A percentile compares a stretch with the other conserved stretches of the same genome.
These are phyloP conservation scores for Callitettix versicolor DNA, from an alignment of 1,140 invertebrate genomes.

Conservation along the genomic window DNA sequence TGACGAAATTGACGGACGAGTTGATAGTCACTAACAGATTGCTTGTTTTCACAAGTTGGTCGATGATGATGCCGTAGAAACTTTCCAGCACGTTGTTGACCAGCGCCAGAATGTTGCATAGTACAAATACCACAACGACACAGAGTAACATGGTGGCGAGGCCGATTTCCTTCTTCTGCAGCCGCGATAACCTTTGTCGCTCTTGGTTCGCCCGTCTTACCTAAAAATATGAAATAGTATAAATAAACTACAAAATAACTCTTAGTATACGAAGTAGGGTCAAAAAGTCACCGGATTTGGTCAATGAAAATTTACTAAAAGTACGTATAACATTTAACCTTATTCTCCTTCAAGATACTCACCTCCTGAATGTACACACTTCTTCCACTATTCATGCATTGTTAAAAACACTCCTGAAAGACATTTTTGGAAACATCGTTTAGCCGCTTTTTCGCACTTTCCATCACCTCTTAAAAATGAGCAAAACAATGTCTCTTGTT, in stretches of 20 bases:
- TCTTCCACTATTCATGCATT: no score
- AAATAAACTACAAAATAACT: neutral
- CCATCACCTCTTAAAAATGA: no score
- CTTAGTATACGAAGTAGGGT: no score
- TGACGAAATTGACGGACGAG: slow-evolving; percentile 93
- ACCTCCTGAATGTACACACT: no score
- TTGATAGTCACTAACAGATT: slow-evolving; percentile 94
- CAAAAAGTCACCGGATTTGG: no score
- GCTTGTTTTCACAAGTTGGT: slow-evolving; percentile 72
- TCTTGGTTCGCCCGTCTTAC: slow-evolving; percentile 73
- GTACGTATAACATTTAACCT: no score
- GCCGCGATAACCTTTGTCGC: slow-evolving; percentile 63
- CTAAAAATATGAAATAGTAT: slow-evolving; percentile 37
- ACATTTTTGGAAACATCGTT: no score
- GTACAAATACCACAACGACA: slow-evolving; percentile 87
- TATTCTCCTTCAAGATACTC: no score
- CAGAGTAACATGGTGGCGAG: slow-evolving; percentile 87
- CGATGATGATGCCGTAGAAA: slow-evolving; percentile 51
- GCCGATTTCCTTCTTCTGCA: slow-evolving; percentile 77
- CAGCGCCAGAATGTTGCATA: slow-evolving; percentile 86
- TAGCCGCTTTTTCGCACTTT: no score
- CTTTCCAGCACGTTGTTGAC: slow-evolving; percentile 80
- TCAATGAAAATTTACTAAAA: no score
- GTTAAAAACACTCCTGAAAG: no score
- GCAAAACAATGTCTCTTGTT: no score